Percentiles rank a stretch among this genome's conserved stretches.
Evolutionary conservation across 2,888 invertebrate genomes (phyloP).

Genomic region (Cantharis rufa): DNA sequence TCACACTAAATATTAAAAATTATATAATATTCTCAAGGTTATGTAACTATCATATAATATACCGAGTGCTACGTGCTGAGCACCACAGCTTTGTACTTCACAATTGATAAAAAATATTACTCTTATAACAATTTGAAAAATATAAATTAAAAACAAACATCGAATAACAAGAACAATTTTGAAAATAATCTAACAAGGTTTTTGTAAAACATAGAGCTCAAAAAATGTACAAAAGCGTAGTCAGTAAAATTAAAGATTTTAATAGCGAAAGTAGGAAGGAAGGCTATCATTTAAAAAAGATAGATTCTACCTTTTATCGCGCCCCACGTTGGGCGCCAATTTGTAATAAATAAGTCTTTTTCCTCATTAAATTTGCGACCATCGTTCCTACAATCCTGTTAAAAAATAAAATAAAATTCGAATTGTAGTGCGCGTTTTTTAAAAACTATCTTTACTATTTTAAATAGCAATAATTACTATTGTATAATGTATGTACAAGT

Average conservation of each 20-base stretch:
- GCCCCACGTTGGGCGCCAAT: background rate
- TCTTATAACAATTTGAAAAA: constrained; percentile 43
- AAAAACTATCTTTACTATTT: background rate
- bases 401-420: constrained; percentile 18
- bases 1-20: constrained; percentile 25
- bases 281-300: background rate
- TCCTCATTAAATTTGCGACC: background rate
- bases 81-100: constrained; percentile 48
- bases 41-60: constrained; percentile 27
- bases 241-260: constrained; percentile 19
- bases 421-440: constrained; percentile 24
- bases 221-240: constrained; percentile 34
- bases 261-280: background rate
- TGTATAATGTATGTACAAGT: background rate
- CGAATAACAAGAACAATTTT: constrained; percentile 52
- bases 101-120: constrained; percentile 49
- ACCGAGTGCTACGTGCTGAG: constrained; percentile 27
- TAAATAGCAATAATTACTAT: background rate
- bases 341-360: background rate
- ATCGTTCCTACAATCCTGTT: background rate
- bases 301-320: background rate
- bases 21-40: constrained; percentile 20
- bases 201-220: constrained; percentile 32
- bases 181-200: constrained; percentile 39
- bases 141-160: constrained; percentile 50